Evolutionary conservation across 92 coral and sea anemone genomes (phyloP).

Genomic region (Palythoa heliodiscus): DNA sequence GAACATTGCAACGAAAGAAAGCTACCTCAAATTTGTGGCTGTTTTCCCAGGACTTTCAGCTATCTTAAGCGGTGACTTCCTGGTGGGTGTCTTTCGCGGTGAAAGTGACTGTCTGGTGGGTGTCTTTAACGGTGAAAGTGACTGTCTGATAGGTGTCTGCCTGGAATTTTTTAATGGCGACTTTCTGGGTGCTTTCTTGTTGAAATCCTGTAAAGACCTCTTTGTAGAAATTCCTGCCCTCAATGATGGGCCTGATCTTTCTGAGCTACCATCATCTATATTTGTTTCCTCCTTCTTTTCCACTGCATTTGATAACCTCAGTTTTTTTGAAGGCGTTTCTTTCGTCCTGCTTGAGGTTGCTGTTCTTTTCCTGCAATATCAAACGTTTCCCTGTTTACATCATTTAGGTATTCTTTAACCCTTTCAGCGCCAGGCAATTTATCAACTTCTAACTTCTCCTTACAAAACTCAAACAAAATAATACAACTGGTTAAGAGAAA

Average conservation of each 20-base stretch:
- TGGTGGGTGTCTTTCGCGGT: not conserved
- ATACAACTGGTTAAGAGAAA: too few species aligned
- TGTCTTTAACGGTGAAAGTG: not conserved
- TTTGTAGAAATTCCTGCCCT: slow-evolving; percentile 24
- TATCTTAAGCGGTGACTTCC: slow-evolving; percentile 25
- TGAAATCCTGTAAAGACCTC: not conserved
- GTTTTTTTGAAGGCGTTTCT: slow-evolving; percentile 23
- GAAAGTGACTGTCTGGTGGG: not conserved
- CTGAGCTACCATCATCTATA: not conserved
- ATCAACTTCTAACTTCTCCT: too few species aligned
- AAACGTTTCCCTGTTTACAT: not conserved
- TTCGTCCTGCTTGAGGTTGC: not conserved
- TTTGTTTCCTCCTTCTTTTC: slow-evolving; percentile 4
- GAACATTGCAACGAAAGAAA: not conserved
- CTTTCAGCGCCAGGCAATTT: too few species aligned
- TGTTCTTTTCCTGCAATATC: slow-evolving; percentile 25
- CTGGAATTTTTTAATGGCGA: not conserved
- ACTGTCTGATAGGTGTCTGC: not conserved
- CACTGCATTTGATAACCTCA: not conserved
- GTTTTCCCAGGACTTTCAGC: slow-evolving; percentile 24
- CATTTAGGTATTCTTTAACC: not conserved
- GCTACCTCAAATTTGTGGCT: not conserved
- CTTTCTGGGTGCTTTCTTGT: not conserved
- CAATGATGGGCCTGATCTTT: not conserved
- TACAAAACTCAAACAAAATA: too few species aligned